Base-by-base conservation (phyloP, 2,797 vertebrate species). In the Heliangelus exortis region DNA sequence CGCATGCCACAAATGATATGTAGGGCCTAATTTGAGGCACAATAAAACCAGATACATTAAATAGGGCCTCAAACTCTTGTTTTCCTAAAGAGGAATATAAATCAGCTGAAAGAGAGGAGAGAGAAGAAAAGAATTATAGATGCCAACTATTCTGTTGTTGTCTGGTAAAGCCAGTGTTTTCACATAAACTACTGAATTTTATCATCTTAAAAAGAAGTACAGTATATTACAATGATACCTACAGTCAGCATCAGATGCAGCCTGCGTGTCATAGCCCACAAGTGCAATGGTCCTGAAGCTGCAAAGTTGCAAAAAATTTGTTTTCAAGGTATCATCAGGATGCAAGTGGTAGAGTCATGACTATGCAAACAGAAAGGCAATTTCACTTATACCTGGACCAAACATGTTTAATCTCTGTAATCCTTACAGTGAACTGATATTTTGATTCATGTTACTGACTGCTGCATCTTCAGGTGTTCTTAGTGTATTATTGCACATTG, bases 241-340 rank as follows among this genome's bases (percentile, higher is more conserved):
- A 34, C 13, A 83, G 25, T 54, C 33, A 57, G n/a, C 39, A 54
- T 65, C n/a, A 55, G 29, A 57, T 53, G 25, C 3, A 3, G 4
- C 11, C 34, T n/a, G 53, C 29, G 4, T 10, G 3, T 25, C 31
- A 15, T 2, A 47, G 36, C 1, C 0, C 43, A 51, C 10, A 77
- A 59, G 2, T 39, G 22, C 9, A 67, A 29, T 36, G 10, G 23
- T 34, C 10, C 39, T 84, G 36, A 29, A 77, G 10, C n/a, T 51
- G 7, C 19, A 48, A 47, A 79, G 12, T 7, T 50, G 5, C 15
- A 74, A 26, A 71, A 79, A 67, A 4, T 50, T 16, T 28, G 6
- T 25, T 28, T 80, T 90, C 31, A 76, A 3, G 0, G 8, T 43
- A 1, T 80, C 36, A 39, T 55, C 9, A 7, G 5, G 8, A 41